These are phyloP conservation scores for Drepana arcuata DNA, from an alignment of 1,140 invertebrate species.

Conservation along the genomic window DNA sequence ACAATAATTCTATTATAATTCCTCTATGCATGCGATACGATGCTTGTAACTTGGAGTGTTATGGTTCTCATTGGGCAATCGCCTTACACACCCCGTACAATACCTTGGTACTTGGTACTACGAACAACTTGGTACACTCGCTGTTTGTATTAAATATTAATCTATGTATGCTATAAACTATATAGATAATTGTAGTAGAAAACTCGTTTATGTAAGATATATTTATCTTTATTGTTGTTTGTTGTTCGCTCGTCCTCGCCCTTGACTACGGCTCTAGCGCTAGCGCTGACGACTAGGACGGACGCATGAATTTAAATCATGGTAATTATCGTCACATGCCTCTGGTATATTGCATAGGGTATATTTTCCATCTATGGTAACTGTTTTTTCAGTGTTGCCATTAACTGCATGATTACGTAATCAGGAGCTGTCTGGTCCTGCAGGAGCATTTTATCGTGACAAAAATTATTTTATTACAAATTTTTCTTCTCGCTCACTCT, in stretches of 20 bases:
- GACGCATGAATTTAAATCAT: conserved; percentile 25
- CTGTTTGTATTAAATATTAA: no score
- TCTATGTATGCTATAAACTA: conserved; percentile 3
- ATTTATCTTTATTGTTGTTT: conserved; percentile 2
- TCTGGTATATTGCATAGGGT: no score
- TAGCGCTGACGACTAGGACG: conserved; percentile 21
- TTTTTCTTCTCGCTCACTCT: conserved; percentile 22
- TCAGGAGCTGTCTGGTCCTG: no score
- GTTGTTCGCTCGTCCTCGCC: conserved; percentile 17
- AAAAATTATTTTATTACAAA: conserved; percentile 14
- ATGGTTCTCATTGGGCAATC: no score
- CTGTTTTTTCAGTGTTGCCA: no score
- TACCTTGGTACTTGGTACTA: no score
- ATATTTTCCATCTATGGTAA: conserved; percentile 16
- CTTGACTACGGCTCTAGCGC: conserved; percentile 27
- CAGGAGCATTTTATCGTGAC: conserved; percentile 23
- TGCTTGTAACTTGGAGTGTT: no score
- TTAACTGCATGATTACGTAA: no score
- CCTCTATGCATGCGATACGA: conserved; percentile 10
- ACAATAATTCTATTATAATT: conserved; percentile 38
- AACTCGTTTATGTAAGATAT: conserved; percentile 1
- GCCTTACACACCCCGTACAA: no score
- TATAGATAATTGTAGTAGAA: neutral
- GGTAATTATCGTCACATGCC: no score
- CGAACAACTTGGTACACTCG: no score